These are phyloP conservation scores for Chaetophractus vellerosus DNA, from an alignment of 2,797 vertebrate species.

Conservation along the genomic window DNA sequence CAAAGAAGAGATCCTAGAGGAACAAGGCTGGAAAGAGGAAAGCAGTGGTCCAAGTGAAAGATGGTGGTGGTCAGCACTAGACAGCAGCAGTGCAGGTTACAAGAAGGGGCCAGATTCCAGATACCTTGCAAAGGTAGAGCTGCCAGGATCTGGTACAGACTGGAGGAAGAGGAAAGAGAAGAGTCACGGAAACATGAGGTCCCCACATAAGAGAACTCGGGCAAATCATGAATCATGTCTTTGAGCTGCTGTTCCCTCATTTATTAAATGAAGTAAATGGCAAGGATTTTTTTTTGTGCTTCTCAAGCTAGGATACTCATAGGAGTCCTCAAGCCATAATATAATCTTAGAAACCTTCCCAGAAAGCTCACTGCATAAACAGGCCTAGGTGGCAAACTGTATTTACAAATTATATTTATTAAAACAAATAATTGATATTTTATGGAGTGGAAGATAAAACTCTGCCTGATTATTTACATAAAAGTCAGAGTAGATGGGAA, in stretches of 20 bases:
- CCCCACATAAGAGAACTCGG: not conserved
- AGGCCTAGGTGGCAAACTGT: not conserved
- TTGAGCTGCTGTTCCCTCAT: not conserved
- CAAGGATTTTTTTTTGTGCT: not conserved
- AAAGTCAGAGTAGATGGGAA: not conserved
- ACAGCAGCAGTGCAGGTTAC: no score
- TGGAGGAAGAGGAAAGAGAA: not conserved
- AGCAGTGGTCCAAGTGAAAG: not conserved
- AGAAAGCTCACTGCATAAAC: constrained; percentile 28
- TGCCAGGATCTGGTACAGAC: not conserved
- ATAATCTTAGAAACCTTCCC: not conserved
- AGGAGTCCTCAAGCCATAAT: not conserved
- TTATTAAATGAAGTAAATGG: not conserved
- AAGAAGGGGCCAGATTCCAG: not conserved
- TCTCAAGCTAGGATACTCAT: not conserved
- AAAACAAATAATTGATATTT: not conserved
- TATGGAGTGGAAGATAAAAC: not conserved
- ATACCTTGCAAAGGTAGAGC: not conserved
- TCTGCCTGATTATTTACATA: not conserved
- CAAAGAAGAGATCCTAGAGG: not conserved
- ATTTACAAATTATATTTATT: not conserved
- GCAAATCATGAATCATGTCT: not conserved
- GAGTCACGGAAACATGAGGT: not conserved
- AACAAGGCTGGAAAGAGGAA: not conserved
- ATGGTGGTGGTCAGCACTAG: not conserved